Base-by-base conservation (phyloP, 2,113 vertebrate genomes). In the Chloroceryle aenea region DNA sequence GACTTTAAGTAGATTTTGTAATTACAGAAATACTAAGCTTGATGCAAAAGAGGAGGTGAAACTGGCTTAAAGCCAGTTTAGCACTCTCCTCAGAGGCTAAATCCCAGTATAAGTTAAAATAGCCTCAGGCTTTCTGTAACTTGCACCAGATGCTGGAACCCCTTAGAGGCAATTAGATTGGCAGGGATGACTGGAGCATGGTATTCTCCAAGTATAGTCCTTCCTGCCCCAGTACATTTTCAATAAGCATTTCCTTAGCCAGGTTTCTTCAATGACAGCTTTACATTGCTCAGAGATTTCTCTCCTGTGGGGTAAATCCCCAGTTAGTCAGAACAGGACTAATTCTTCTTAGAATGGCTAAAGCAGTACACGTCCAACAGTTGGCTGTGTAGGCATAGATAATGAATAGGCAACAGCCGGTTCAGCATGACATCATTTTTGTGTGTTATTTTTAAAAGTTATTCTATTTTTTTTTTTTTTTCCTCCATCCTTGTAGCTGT, bases 91-190 rank as follows among this genome's bases (percentile, higher is more conserved):
- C 6, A 0, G 29, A 90, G 83, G 52, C 56, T 92, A 89, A 86
- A 71, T 78, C 88, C 56, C 68, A 66, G 56, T 53, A 87, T 36
- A 86, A 86, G 86, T 67, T 94, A 89, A 90, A 96, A 90, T 86
- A 93, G 64, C 92, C 83, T 87, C 76, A 89, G 66, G 90, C 52
- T 95, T 93, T 94, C 72, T 90, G 72, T 94, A 96, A 93, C 92
- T 68, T 92, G 58, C 80, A 95, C 90, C 96, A 96, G 93, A 96
- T 94, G 96, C 88, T 58, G 93, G 86, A 93, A 78, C 21, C 79
- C 93, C 96, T 88, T 64, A 64, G 95, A 95, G 90, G 80, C 85
- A 86, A 86, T 89, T 96, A 81, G 64, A 56, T 58, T 96, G 90
- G 88, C 95, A 96, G 56, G 43, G 56, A 92, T 78, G 76, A 71